These are phyloP conservation scores for Bolborhynchus lineola DNA, from an alignment of 2,113 vertebrate genomes.

Conservation along the genomic window DNA sequence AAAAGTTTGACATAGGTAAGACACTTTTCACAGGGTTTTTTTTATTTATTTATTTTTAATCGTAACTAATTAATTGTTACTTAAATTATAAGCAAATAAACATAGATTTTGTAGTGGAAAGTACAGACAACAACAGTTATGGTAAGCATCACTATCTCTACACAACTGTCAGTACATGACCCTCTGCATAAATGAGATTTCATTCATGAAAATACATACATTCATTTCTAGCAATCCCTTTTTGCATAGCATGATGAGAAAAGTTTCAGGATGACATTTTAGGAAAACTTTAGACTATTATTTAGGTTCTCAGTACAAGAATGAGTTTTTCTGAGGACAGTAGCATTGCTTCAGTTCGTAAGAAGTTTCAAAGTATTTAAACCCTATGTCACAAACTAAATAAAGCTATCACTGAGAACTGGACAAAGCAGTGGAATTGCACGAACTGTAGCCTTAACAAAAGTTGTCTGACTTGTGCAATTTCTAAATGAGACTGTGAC, in stretches of 20 bases:
- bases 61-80: neutral
- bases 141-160: neutral
- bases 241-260: neutral
- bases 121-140: neutral
- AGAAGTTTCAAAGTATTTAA: neutral
- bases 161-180: neutral
- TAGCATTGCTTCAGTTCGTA: neutral
- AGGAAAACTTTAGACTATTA: neutral
- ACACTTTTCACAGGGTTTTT: rapidly evolving
- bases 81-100: neutral
- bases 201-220: neutral
- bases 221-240: neutral
- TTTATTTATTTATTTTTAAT: neutral
- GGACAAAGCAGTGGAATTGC: neutral
- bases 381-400: neutral
- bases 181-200: neutral
- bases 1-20: neutral
- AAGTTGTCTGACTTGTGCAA: conserved; percentile 7
- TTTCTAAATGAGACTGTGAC: neutral
- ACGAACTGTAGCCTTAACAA: neutral
- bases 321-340: neutral
- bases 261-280: neutral
- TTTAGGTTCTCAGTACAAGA: neutral
- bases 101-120: neutral
- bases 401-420: neutral